Conservation (phyloP, 2,888 invertebrate genomes). For the Agapostemon virescens region DNA sequence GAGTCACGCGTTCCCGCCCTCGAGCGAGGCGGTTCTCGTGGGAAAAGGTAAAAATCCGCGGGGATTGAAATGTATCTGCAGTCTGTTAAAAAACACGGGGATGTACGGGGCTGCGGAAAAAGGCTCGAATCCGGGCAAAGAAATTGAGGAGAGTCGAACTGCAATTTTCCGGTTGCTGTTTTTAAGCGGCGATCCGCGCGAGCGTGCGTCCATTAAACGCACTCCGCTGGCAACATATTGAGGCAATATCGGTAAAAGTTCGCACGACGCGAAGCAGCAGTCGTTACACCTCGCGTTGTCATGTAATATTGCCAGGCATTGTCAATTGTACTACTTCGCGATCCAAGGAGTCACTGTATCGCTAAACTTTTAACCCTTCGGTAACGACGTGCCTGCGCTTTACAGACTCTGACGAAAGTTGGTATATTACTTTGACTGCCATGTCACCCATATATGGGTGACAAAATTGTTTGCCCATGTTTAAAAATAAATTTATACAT, state of each 20-base stretch:
- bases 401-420: too few relatives aligned
- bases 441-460: too few relatives aligned
- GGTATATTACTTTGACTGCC: too few relatives aligned
- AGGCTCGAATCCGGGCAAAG: not conserved
- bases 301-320: conserved; percentile 30
- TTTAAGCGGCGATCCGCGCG: conserved; percentile 41
- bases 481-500: too few relatives aligned
- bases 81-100: not conserved
- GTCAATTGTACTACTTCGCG: not conserved
- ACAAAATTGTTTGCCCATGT: too few relatives aligned
- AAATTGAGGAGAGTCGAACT: conserved; percentile 19
- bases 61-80: conserved; percentile 1
- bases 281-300: conserved; percentile 38
- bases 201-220: conserved; percentile 39
- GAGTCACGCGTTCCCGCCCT: not conserved
- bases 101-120: not conserved
- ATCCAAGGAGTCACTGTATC: too few relatives aligned
- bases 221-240: conserved; percentile 47
- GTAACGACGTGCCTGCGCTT: too few relatives aligned
- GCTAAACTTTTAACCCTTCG: too few relatives aligned
- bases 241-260: conserved; percentile 51
- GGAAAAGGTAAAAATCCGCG: not conserved
- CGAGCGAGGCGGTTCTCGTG: not conserved
- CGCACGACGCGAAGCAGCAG: conserved; percentile 36
- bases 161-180: conserved; percentile 28